Base-by-base conservation (phyloP, 2,797 vertebrate species). In the Coregonus suidteri region DNA sequence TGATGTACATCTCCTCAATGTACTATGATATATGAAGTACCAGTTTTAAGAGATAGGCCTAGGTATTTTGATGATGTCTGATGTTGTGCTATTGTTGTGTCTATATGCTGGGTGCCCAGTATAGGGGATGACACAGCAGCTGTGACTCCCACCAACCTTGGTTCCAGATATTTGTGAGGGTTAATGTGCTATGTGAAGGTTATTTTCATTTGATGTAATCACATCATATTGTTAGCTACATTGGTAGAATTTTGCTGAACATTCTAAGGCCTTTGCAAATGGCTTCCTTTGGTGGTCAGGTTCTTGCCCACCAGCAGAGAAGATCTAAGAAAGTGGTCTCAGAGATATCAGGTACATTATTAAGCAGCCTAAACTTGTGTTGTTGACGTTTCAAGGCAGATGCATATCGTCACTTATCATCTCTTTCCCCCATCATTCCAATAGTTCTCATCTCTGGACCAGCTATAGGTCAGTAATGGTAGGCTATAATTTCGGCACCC, bases 61-160 rank as follows among this genome's bases (percentile, higher is more conserved):
- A 47, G 9, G 41, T 9, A 47, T 47, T 47, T 47, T 25, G 25
- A 25, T 25, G 25, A 25, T 25, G 25, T 25, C 18, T 70, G 11
- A 64, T 62, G 9, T 62, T 56, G 18, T 74, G 11, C 11, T 31
- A 69, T 18, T 71, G 83, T 62, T 79, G 76, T 79, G 11, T 67
- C 11, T 62, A 68, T 76, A 20, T 77, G 54, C 54, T 4, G 77
- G 25, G 34, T 16, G 80, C 79, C 71, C 74, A 73, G 74, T 78
- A 15, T 0, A 68, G 77, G 4, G 68, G 78, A 73, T 82, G 82
- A 83, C 67, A 0, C 74, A 77, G 81, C 87, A 90, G 86, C 90
- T 89, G 84, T 72, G 79, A 37, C 0, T 66, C 37, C 59, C 31
- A 11, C 47, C 79, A 79, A 78, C 84, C 78, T 84, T 76, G 80